Evolutionary conservation across 2,113 vertebrate genomes (phyloP).

Genomic region (Panthera tigris): DNA sequence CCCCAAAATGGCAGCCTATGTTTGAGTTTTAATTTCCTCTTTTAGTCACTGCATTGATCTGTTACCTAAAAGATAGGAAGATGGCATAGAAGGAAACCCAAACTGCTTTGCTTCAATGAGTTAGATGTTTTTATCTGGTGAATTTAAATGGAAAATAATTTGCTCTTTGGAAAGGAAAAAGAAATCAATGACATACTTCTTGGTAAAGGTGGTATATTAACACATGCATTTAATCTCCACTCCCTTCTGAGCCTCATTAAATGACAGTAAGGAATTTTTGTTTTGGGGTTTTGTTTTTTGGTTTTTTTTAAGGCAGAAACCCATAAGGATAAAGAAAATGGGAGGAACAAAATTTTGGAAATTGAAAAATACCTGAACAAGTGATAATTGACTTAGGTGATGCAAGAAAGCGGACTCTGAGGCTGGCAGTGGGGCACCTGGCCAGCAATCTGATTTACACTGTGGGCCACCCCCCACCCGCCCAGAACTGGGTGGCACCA

Average conservation of each 20-base stretch:
- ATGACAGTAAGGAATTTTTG: not conserved
- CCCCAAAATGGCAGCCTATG: not conserved
- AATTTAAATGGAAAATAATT: slow-evolving; percentile 49
- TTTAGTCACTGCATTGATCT: not conserved
- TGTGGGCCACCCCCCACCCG: not conserved
- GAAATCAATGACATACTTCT: slow-evolving; percentile 38
- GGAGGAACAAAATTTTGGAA: not conserved
- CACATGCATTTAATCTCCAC: not conserved
- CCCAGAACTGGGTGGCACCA: too few species aligned
- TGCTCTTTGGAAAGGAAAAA: not conserved
- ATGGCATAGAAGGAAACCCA: not conserved
- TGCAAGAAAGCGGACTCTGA: too few species aligned
- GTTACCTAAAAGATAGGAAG: not conserved
- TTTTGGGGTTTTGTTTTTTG: not conserved
- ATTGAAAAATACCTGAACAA: not conserved
- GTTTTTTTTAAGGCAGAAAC: not conserved
- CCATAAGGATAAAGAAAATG: not conserved
- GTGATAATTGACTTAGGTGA: not conserved
- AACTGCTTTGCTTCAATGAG: not conserved
- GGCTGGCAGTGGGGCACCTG: accelerated
- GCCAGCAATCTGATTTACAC: not conserved
- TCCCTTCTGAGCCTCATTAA: slow-evolving; percentile 25
- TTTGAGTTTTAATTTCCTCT: not conserved
- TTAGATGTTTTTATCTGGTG: not conserved
- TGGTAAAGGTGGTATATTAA: slow-evolving; percentile 36